Percentiles rank a stretch among this genome's conserved stretches.
Conservation (phyloP, 2,797 vertebrate genomes). For the Hozukius guyotensis region DNA sequence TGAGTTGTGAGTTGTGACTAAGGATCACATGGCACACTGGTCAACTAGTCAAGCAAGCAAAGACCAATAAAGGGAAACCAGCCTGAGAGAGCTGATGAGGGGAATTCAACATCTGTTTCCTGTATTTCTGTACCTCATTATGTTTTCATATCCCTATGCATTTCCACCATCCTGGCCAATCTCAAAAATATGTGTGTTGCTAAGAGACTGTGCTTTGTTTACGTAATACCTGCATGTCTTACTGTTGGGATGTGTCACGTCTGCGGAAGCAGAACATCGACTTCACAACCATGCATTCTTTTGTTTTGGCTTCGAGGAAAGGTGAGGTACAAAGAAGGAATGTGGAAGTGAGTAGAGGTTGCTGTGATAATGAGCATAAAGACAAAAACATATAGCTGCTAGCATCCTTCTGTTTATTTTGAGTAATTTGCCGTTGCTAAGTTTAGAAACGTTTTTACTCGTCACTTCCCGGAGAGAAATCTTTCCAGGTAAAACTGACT, state of each 20-base stretch:
- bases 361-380: neutral
- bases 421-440: neutral
- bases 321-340: too few relatives aligned
- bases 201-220: conserved; percentile 2
- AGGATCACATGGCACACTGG: neutral
- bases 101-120: conserved; percentile 4
- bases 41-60: neutral
- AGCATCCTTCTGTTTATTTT: neutral
- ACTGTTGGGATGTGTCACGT: neutral
- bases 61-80: neutral
- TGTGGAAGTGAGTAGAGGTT: neutral
- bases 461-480: neutral
- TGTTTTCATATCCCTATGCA: neutral
- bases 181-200: neutral
- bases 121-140: neutral
- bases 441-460: too few relatives aligned
- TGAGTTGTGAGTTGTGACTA: neutral
- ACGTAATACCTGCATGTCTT: neutral
- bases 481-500: too few relatives aligned
- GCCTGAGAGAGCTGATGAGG: neutral
- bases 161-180: neutral
- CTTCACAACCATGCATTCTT: neutral
- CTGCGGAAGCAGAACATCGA: neutral
- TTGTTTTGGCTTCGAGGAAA: neutral
- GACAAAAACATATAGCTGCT: neutral